Base-by-base conservation (phyloP, 2,888 invertebrate genomes). In the Scaptomyza polygonia region DNA sequence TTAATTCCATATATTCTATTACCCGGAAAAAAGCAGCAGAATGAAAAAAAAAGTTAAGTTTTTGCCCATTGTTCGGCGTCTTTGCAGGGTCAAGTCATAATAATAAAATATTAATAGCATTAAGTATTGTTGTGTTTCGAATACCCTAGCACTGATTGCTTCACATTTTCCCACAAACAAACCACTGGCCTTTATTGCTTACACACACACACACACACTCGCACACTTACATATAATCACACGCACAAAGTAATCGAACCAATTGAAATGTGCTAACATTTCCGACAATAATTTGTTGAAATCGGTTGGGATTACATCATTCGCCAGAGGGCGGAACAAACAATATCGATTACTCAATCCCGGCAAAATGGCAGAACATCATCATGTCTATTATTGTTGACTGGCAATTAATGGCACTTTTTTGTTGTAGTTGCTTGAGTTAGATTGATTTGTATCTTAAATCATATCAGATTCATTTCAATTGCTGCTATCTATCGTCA, bases 21-120 rank as follows among this genome's bases (percentile, higher is more conserved):
- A 47, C 64, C 69, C 67, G 72, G 66, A 61, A 39, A 81, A 70
- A 64, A 59, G 59, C 47, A 45, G 53, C 66, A 68, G 44, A 16
- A 39, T 9, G 16, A 7, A 14, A 14, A 36, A 39, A 36, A 74
- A 72, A 72, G 59, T 67, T 68, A 53, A 57, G 58, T 25, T 39
- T 2, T 16, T 16, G 39, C 9, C 36, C 67, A 76, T 83, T 83
- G 87, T 83, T 63, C 57, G 62, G 32, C 39, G 48, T 42, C 85
- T 78, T 80, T 75, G 85, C 84, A 80, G 67, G 67, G 77, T 56
- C 42, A 18, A 53, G 27, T 65, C 70, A 74, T 71, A 78, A 71
- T 69, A 81, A 81, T 85, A 81, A 81, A 83, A 81, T 81, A 83
- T 87, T 83, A 85, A 87, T 81, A 63, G 69, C 64, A 64, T 72